Base-by-base conservation (phyloP, 2,113 vertebrate species). In the Xenotilapia caudafasciata region DNA sequence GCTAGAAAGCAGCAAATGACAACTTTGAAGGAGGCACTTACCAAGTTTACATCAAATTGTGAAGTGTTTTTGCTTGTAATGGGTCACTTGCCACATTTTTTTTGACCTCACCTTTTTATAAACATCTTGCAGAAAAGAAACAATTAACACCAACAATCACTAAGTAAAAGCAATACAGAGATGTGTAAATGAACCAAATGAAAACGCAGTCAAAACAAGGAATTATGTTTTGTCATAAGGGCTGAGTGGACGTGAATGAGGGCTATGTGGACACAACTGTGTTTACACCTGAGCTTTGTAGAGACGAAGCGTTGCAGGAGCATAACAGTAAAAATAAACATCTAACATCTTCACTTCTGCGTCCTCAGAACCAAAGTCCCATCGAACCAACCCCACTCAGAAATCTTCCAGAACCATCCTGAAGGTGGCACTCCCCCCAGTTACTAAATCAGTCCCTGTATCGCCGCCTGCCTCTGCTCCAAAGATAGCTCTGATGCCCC, bases 401-500 rank as follows among this genome's bases (percentile, higher is more conserved):
- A 89, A 87, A 73, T 12, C 17, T 9, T n/a, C 86, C 14, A 95
- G 91, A 86, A 26, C 86, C 47, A 19, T 77, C 33, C 83, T 90
- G n/a, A 95, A 93, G 86, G 81, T 86, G 0, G 8, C 75, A 0
- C 86, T 38, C 1, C 55, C 88, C 1, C 58, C 62, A 1, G 5
- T 79, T 65, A 0, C 28, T 4, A 90, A 92, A 83, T 62, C 68
- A 4, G 26, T 33, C 5, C 51, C 92, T 0, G 1, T 11, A 1
- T 92, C 88, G 2, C 85, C 88, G 0, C 12, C 91, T 2, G 4
- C 33, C 31, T 26, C 68, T 4, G n/a, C 53, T 40, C 75, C 86
- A 8, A 95, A 83, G 81, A 68, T 88, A 0, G 93, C 94, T 23
- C 40, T 95, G 51, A 84, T 94, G 38, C 87, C 88, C 0, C 90